Evolutionary conservation across 2,113 vertebrate species (phyloP).

Genomic region (Galeopterus variegatus): DNA sequence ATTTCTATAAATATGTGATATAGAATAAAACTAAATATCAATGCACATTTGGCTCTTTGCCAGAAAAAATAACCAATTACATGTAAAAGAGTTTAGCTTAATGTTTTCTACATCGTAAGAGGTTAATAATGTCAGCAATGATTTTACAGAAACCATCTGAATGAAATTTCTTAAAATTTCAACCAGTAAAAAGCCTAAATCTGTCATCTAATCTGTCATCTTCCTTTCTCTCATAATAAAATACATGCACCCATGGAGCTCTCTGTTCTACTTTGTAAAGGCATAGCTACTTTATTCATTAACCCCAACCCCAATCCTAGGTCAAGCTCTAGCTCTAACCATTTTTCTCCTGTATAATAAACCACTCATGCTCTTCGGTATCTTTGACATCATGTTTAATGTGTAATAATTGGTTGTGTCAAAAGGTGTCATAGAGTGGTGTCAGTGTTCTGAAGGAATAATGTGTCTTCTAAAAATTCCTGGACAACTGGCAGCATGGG

Average conservation of each 20-base stretch:
- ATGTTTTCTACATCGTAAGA: background rate
- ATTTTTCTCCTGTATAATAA: background rate
- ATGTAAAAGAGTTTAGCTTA: background rate
- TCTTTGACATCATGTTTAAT: background rate
- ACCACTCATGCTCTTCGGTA: background rate
- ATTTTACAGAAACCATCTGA: background rate
- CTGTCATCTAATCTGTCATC: background rate
- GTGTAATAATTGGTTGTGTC: background rate
- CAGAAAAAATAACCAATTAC: background rate
- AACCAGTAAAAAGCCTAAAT: background rate
- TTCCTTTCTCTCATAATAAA: background rate
- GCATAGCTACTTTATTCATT: background rate
- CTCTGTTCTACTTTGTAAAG: background rate
- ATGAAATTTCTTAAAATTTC: constrained; percentile 5
- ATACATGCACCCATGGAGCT: no score
- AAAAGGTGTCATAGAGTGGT: background rate
- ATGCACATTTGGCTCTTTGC: background rate
- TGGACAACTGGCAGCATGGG: background rate
- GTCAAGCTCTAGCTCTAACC: background rate
- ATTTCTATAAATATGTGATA: background rate
- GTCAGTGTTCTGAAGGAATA: background rate
- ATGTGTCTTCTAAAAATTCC: background rate
- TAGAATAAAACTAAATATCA: background rate
- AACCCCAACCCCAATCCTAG: background rate
- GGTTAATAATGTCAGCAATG: background rate